A percentile compares a stretch with the other conserved stretches of the same genome.
Evolutionary conservation across 2,888 invertebrate genomes (phyloP).

Genomic region (Ennomos quercinarius): DNA sequence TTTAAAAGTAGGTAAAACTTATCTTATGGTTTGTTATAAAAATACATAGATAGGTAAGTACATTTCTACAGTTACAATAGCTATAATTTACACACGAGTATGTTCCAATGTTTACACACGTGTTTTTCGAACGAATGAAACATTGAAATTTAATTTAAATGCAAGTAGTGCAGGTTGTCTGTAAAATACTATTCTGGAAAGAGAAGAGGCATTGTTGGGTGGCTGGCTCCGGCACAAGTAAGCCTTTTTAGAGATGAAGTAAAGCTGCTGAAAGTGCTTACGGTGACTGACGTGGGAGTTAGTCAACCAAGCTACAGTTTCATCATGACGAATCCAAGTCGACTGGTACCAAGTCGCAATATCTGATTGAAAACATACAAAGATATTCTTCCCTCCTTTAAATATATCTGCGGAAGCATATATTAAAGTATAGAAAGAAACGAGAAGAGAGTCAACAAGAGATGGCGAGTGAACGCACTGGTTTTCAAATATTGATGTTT

Average conservation of each 20-base stretch:
- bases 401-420: no score
- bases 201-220: conserved; percentile 14
- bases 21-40: no score
- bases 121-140: conserved; percentile 46
- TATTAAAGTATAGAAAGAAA: no score
- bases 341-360: no score
- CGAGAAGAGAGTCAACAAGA: conserved; percentile 26
- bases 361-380: no score
- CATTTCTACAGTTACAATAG: conserved; percentile 13
- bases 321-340: no score
- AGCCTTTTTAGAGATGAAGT: conserved; percentile 22
- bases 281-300: no score
- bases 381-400: no score
- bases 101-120: conserved; percentile 50
- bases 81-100: conserved; percentile 17
- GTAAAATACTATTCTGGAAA: conserved; percentile 3
- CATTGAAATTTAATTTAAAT: conserved; percentile 45
- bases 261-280: not conserved
- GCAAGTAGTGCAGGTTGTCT: conserved; percentile 16
- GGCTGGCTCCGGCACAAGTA: not conserved
- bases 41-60: not conserved
- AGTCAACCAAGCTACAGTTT: no score
- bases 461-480: conserved; percentile 68
- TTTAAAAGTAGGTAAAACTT: no score
- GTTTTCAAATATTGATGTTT: conserved; percentile 83